Conservation (phyloP, 1,140 invertebrate genomes). For the Alviniconcha marisindica region DNA sequence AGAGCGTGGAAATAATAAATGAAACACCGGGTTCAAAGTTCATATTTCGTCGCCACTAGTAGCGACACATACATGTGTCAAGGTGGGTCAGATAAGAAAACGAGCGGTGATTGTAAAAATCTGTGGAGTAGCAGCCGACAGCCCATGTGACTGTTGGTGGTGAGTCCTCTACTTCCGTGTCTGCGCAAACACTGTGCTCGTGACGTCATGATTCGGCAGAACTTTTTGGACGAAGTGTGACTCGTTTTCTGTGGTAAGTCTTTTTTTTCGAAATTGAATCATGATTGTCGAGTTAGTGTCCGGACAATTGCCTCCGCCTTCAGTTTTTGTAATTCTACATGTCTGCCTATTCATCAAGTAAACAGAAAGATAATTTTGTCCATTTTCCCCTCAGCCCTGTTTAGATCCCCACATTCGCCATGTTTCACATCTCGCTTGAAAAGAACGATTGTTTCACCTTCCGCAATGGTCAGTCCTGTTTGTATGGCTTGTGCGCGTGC, state of each 20-base stretch:
- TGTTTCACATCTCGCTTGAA: slow-evolving; percentile 21
- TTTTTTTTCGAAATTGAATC: slow-evolving; percentile 23
- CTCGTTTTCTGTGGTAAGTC: slow-evolving; percentile 40
- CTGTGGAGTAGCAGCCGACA: neutral
- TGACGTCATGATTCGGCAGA: slow-evolving; percentile 55
- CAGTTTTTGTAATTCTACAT: slow-evolving; percentile 23
- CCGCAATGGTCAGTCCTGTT: slow-evolving; percentile 41
- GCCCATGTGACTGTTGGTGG: slow-evolving; percentile 34
- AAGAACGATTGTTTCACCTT: slow-evolving; percentile 3
- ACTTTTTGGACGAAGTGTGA: slow-evolving; percentile 14
- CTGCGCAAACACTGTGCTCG: slow-evolving; percentile 48
- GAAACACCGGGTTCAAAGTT: neutral
- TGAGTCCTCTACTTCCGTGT: slow-evolving; percentile 51
- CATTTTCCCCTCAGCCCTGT: neutral
- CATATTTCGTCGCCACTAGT: neutral
- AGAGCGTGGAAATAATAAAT: neutral
- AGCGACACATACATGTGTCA: neutral
- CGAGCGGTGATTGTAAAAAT: neutral
- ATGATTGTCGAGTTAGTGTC: neutral
- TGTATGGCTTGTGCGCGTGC: too few relatives aligned
- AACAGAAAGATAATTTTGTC: neutral
- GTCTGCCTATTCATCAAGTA: neutral
- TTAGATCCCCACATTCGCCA: neutral
- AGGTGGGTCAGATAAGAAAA: neutral
- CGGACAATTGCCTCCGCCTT: too few relatives aligned